phyloP scores from a whole-genome alignment of 2,113 vertebrate species.

The Sturnira hondurensis region DNA sequence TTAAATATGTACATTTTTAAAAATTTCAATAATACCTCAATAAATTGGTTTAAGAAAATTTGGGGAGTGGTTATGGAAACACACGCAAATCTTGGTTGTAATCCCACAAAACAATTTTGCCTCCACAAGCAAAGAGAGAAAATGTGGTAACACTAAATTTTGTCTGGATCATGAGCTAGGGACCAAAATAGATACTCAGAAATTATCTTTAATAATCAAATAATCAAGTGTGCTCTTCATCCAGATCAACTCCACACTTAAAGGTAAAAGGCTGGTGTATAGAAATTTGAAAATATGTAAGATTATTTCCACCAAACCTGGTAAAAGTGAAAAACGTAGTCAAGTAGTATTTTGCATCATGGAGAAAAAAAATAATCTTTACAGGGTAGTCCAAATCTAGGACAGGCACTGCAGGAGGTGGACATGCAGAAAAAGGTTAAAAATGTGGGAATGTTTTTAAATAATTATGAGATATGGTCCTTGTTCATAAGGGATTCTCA shows the following conservation, averaged over 20 bases:
- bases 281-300: neutral
- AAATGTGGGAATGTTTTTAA: neutral
- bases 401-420: rapidly evolving
- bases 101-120: neutral
- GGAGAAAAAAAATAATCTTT: neutral
- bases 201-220: neutral
- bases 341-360: neutral
- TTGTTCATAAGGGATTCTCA: neutral
- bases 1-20: no score
- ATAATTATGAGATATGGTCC: neutral
- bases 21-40: neutral
- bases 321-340: neutral
- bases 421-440: neutral
- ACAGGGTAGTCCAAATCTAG: neutral
- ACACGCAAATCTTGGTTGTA: no score
- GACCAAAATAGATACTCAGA: neutral
- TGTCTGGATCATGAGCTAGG: neutral
- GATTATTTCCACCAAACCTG: neutral
- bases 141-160: neutral
- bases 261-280: neutral
- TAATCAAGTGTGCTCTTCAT: neutral
- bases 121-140: neutral
- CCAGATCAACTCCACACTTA: neutral
- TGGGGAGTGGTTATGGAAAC: neutral
- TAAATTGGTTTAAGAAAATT: neutral